Evolutionary conservation across 1,140 invertebrate species (phyloP).

Genomic region (Thaumetopoea pityocampa): DNA sequence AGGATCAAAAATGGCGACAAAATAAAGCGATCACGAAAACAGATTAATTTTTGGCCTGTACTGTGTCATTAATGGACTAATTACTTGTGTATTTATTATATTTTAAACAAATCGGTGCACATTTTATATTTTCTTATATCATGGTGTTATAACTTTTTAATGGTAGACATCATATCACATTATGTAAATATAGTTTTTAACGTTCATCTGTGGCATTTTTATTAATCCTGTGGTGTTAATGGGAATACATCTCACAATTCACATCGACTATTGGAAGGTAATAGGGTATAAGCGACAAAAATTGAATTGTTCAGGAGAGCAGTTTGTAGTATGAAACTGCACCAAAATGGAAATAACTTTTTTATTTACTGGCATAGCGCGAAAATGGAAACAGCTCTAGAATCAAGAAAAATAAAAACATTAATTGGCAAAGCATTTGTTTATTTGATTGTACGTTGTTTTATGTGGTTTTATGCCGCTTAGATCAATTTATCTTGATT

Average conservation of each 20-base stretch:
- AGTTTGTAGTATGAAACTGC: no score
- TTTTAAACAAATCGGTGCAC: constrained; percentile 7
- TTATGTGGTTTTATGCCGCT: no score
- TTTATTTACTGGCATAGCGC: no score
- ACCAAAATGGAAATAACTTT: no score
- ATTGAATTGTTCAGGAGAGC: no score
- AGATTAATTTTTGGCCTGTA: constrained; percentile 31
- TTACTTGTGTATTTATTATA: constrained; percentile 33
- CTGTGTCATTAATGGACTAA: constrained; percentile 7
- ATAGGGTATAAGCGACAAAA: no score
- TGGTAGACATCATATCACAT: constrained; percentile 32
- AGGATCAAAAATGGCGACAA: constrained; percentile 70
- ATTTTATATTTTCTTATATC: constrained; percentile 63
- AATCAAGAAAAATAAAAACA: no score
- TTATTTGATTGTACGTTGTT: no score
- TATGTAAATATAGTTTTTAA: constrained; percentile 47
- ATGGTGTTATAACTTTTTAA: constrained; percentile 41
- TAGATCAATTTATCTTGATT: no score
- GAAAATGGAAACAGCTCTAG: no score
- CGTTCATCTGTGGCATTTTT: constrained; percentile 11
- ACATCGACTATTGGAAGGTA: background rate
- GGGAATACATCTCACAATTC: background rate
- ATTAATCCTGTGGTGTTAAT: constrained; percentile 10
- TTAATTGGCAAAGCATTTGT: no score
- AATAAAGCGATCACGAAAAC: constrained; percentile 59